Evolutionary conservation across 2,113 vertebrate species (phyloP).

Genomic region (Bagarius yarrelli): DNA sequence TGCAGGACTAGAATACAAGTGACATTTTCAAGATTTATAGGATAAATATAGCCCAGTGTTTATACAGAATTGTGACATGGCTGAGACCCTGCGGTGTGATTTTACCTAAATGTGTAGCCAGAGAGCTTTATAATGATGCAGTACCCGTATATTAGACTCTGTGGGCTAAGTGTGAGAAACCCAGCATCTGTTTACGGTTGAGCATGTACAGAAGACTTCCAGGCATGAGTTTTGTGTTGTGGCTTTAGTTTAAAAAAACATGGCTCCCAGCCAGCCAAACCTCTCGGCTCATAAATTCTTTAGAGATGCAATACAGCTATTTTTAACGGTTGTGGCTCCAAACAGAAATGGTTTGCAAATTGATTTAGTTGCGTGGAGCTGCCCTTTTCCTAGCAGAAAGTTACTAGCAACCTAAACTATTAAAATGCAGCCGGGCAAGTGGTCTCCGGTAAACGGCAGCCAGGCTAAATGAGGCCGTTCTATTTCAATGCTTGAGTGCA

Average conservation of each 20-base stretch:
- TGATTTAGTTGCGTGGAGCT: neutral
- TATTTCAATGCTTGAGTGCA: conserved; percentile 7
- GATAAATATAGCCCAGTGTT: no score
- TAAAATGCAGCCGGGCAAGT: neutral
- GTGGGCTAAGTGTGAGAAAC: conserved; percentile 28
- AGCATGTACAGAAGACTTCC: conserved; percentile 17
- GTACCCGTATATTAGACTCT: conserved; percentile 21
- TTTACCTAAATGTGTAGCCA: conserved; percentile 42
- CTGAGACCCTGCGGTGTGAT: conserved; percentile 35
- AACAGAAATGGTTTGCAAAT: neutral
- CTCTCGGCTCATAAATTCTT: conserved; percentile 13
- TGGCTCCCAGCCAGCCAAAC: conserved; percentile 7
- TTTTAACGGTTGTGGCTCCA: neutral
- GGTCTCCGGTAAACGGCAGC: neutral
- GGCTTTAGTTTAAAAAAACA: conserved; percentile 6
- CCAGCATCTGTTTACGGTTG: conserved; percentile 12
- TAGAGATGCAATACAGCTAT: neutral
- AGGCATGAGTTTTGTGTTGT: conserved; percentile 37
- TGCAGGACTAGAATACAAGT: no score
- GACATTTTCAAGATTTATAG: no score
- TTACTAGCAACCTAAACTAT: neutral
- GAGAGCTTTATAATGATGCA: conserved; percentile 43
- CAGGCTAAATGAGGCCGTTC: conserved; percentile 24
- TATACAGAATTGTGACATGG: no score
- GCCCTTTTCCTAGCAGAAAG: neutral